Base-by-base conservation (phyloP, 2,888 invertebrate genomes). In the Lepas anatifera region DNA sequence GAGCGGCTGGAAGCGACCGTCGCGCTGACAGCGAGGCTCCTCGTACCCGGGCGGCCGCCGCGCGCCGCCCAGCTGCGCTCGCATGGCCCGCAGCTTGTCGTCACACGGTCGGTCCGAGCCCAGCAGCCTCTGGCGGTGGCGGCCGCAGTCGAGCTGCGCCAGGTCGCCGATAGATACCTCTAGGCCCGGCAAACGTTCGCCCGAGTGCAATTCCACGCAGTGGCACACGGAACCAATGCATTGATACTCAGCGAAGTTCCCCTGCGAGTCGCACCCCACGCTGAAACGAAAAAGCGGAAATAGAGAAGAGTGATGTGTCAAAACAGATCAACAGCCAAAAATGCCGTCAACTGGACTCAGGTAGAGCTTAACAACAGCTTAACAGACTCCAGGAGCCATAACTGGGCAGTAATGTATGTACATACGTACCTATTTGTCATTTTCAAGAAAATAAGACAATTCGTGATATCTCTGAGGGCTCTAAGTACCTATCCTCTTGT, bases 241-340 rank as follows among this genome's bases (percentile, higher is more conserved):
- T 69, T 74, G 74, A 46, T 72, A 52, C 29, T 32, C 41, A n/a
- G 73, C 74, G 50, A 70, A 74, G 68, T 74, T 74, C 8, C 74
- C 74, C 41, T 70, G 69, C 22, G 37, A 48, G 18, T 48, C 52
- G 41, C 74, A 74, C 66, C 71, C 71, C 22, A 72, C 68, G 10
- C 73, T 72, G 22, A 72, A n/a, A n/a, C n/a, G n/a, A n/a, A n/a
- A n/a, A n/a, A n/a, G n/a, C n/a, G n/a, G n/a, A n/a, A n/a, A n/a
- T n/a, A n/a, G n/a, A n/a, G n/a, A n/a, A n/a, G n/a, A n/a, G n/a
- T n/a, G n/a, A n/a, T n/a, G n/a, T n/a, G n/a, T n/a, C n/a, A n/a
- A n/a, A n/a, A n/a, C n/a, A n/a, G n/a, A n/a, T n/a, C n/a, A n/a
- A n/a, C n/a, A n/a, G n/a, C n/a, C n/a, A n/a, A n/a, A n/a, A n/a